These are phyloP conservation scores for Centruroides vittatus DNA, from an alignment of 1,140 invertebrate species.

Conservation along the genomic window DNA sequence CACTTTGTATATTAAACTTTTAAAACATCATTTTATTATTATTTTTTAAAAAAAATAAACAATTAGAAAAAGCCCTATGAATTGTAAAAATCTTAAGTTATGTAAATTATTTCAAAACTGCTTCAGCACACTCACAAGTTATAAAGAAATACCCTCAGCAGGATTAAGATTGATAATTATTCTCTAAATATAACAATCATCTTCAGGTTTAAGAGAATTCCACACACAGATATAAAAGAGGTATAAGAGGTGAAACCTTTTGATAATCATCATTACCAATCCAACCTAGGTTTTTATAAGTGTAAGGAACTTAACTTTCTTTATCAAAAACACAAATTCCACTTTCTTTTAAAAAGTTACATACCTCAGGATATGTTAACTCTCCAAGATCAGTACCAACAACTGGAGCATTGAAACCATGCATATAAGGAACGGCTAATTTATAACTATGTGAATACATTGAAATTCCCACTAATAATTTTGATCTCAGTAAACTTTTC, in stretches of 20 bases:
- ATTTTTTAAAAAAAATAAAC: too few relatives aligned
- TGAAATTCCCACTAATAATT: constrained; percentile 75
- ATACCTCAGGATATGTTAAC: constrained; percentile 43
- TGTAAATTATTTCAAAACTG: too few relatives aligned
- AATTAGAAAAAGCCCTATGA: too few relatives aligned
- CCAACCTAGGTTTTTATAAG: constrained; percentile 60
- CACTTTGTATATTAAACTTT: too few relatives aligned
- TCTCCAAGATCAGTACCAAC: constrained; percentile 52
- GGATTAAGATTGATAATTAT: too few relatives aligned
- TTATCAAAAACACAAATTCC: constrained; percentile 39
- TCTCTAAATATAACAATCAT: too few relatives aligned
- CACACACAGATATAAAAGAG: too few relatives aligned
- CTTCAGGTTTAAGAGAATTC: too few relatives aligned
- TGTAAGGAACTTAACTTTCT: constrained; percentile 59
- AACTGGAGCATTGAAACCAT: constrained; percentile 50
- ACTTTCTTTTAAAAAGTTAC: constrained; percentile 15
- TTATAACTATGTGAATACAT: constrained; percentile 76
- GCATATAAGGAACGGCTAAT: constrained; percentile 48
- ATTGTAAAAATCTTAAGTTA: too few relatives aligned
- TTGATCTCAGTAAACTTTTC: constrained; percentile 61
- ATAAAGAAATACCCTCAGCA: too few relatives aligned
- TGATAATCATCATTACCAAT: constrained; percentile 66
- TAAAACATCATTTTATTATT: too few relatives aligned
- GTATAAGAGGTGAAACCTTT: constrained; percentile 47
- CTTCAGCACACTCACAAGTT: too few relatives aligned